Evolutionary conservation across 2,888 invertebrate genomes (phyloP), one percentile per base, ranked within the genome.

Genomic region (Salpingus planirostris): DNA sequence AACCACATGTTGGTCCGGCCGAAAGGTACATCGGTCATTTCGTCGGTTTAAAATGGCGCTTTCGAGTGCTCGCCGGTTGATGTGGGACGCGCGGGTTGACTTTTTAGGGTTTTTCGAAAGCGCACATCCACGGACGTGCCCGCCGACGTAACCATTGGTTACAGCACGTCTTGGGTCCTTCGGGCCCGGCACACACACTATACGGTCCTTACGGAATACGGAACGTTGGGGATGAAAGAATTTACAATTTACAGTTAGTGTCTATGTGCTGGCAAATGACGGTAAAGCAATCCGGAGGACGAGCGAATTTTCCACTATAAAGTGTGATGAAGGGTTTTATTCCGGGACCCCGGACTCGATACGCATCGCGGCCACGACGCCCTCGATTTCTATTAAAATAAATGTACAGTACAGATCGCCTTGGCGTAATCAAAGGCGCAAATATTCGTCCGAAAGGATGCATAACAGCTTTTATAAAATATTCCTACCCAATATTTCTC

Each of bases 91-190:
- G 5, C 18, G 8, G 5, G 38, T 34, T 30, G 42, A 40, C 32
- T 44, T 44, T 42, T 39, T 36, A 36, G 36, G 36, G 35, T 33
- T 24, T 34, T 36, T 31, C 33, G 31, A 24, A 21, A 26, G 30
- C n/a, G 29, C 38, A 43, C 42, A 47, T 48, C 45, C 43, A 47
- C 46, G 48, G 48, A 44, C 44, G 47, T 47, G 45, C n/a, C n/a
- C 41, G 42, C 35, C 33, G 28, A 33, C 34, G 50, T 50, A 49
- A 45, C 50, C 45, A 41, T 30, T 47, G 44, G 47, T 43, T 40
- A 50, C 50, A 44, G 49, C 50, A 50, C 50, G 50, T 49, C 41
- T 24, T 29, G 35, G 31, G 37, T 38, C 44, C 47, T 42, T 36
- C 38, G 46, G 44, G 48, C 43, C 40, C 33, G 39, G 36, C 40